Percentiles rank a stretch among this genome's conserved stretches.
Evolutionary conservation across 2,888 invertebrate genomes (phyloP).

Genomic region (Pedicia rivosa): DNA sequence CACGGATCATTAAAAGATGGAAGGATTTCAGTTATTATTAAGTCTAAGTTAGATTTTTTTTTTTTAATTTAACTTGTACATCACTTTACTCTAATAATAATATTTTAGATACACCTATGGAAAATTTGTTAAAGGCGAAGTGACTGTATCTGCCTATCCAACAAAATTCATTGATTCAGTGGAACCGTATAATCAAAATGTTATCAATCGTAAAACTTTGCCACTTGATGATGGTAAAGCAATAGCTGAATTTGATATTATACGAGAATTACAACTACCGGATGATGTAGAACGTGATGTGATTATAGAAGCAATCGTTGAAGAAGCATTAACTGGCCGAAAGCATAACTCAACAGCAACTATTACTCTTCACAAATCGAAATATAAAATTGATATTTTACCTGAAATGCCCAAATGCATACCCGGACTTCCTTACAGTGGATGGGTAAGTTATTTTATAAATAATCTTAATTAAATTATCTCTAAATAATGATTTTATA

Average conservation of each 20-base stretch:
- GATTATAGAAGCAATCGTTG: conserved; percentile 73
- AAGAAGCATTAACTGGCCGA: conserved; percentile 70
- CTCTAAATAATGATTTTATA: too few species aligned
- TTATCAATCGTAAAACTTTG: conserved; percentile 49
- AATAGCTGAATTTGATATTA: conserved; percentile 60
- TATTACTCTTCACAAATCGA: conserved; percentile 59
- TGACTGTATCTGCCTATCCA: conserved; percentile 70
- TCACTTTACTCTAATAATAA: too few species aligned
- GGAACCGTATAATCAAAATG: conserved; percentile 27
- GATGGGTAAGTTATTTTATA: too few species aligned
- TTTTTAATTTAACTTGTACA: too few species aligned
- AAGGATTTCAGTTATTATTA: conserved; percentile 58
- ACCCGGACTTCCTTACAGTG: conserved; percentile 55
- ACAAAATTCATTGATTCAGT: conserved; percentile 45
- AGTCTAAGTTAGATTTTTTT: too few species aligned
- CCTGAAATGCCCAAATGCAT: conserved; percentile 77
- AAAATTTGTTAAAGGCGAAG: conserved; percentile 71
- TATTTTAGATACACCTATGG: conserved; percentile 85
- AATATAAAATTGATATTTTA: conserved; percentile 58
- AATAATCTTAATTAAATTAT: too few species aligned
- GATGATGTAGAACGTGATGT: conserved; percentile 70
- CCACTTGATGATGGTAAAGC: conserved; percentile 45
- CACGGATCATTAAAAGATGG: conserved; percentile 70
- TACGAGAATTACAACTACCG: conserved; percentile 57
- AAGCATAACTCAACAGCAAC: conserved; percentile 63